A percentile compares a stretch with the other conserved stretches of the same genome.
phyloP scores from a whole-genome alignment of 1,140 invertebrate genomes.

The Bombus sibiricus region DNA sequence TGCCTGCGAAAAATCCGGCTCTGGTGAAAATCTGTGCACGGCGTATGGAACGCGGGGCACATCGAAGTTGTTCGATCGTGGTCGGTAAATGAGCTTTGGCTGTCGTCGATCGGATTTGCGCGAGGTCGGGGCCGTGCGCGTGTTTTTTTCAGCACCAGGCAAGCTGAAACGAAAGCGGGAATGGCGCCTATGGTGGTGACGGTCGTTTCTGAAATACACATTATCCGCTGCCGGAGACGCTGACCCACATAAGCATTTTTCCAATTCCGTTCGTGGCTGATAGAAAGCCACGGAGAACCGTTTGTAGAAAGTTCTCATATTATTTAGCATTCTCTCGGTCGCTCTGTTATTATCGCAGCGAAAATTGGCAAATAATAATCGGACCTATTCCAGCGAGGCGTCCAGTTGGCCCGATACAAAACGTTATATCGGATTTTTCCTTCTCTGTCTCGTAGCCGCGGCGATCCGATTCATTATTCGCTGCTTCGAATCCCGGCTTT shows the following conservation, averaged over 20 bases:
- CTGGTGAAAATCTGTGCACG: constrained; percentile 53
- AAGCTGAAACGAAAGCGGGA: constrained; percentile 69
- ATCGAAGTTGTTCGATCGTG: background rate
- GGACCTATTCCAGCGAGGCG: constrained; percentile 52
- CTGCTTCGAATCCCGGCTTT: background rate
- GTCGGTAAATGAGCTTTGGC: background rate
- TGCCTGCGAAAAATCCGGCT: constrained; percentile 55
- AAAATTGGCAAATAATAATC: constrained; percentile 80
- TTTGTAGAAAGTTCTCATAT: constrained; percentile 80
- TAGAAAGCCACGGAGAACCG: constrained; percentile 76
- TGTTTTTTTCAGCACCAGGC: constrained; percentile 6
- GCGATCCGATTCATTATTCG: constrained; percentile 10
- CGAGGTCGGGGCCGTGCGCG: background rate
- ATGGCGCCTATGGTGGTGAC: constrained; percentile 16
- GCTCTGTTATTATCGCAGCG: constrained; percentile 68
- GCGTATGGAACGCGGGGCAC: background rate
- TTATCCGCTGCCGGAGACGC: constrained; percentile 68
- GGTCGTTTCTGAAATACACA: constrained; percentile 74
- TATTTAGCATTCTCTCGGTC: constrained; percentile 77
- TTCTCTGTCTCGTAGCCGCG: background rate
- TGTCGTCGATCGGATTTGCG: constrained; percentile 42
- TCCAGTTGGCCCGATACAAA: no score
- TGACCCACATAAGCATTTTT: constrained; percentile 80
- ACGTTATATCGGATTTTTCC: background rate
- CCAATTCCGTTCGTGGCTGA: constrained; percentile 74